phyloP scores from a whole-genome alignment of 2,797 vertebrate genomes.

The Smutsia gigantea region DNA sequence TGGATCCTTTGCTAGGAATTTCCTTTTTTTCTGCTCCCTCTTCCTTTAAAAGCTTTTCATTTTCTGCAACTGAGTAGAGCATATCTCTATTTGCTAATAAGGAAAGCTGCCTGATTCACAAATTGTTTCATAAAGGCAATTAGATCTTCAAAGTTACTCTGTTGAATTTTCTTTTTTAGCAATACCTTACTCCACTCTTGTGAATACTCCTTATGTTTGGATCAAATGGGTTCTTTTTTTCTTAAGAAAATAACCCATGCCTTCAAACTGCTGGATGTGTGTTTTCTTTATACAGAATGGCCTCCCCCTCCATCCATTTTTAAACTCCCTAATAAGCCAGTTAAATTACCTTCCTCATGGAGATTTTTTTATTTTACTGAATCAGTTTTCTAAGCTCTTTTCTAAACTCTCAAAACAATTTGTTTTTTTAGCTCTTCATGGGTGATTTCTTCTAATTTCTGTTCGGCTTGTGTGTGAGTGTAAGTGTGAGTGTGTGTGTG shows the following conservation, averaged over 20 bases:
- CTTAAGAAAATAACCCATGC: neutral
- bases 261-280: neutral
- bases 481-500: too few species aligned
- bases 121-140: too few species aligned
- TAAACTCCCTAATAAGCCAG: neutral
- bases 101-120: too few species aligned
- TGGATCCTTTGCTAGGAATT: too few species aligned
- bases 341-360: neutral
- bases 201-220: neutral
- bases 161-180: too few species aligned
- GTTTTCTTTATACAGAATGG: neutral
- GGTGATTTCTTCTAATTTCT: neutral
- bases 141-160: too few species aligned
- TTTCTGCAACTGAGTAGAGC: too few species aligned
- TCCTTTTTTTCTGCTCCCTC: too few species aligned
- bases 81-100: too few species aligned
- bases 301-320: neutral
- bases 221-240: neutral
- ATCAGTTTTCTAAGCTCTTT: neutral
- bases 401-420: neutral
- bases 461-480: neutral
- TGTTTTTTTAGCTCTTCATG: neutral
- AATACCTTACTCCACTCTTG: neutral
- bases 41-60: too few species aligned
- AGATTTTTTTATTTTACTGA: neutral